Conservation (phyloP, 2,113 vertebrate genomes). For the Crotalus helleri region DNA sequence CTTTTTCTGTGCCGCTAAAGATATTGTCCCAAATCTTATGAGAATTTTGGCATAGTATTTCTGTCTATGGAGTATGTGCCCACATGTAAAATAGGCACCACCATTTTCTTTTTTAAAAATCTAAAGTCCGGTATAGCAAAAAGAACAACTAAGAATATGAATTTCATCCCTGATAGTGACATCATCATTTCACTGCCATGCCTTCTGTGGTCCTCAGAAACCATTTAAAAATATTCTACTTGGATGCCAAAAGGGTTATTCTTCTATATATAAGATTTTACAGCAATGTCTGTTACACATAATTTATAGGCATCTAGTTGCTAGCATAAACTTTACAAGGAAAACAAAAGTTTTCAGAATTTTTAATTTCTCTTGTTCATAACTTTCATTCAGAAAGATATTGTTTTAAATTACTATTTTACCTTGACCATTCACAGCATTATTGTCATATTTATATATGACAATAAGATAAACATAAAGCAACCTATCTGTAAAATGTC, state of each 20-base stretch:
- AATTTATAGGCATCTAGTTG: background rate
- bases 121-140: background rate
- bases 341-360: background rate
- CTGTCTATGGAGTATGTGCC: background rate
- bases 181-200: background rate
- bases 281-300: background rate
- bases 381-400: background rate
- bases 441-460: background rate
- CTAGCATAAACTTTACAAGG: background rate
- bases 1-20: background rate
- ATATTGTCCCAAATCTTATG: background rate
- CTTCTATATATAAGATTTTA: background rate
- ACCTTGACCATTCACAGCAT: background rate
- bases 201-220: background rate
- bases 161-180: background rate
- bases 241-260: background rate
- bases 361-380: background rate
- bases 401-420: background rate
- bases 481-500: background rate
- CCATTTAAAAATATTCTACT: background rate
- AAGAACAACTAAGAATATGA: background rate
- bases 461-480: background rate
- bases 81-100: background rate
- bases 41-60: background rate
- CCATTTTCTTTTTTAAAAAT: background rate